A percentile compares a stretch with the other conserved stretches of the same genome.
Conservation (phyloP, 2,797 vertebrate genomes). For the Sciurus carolinensis region DNA sequence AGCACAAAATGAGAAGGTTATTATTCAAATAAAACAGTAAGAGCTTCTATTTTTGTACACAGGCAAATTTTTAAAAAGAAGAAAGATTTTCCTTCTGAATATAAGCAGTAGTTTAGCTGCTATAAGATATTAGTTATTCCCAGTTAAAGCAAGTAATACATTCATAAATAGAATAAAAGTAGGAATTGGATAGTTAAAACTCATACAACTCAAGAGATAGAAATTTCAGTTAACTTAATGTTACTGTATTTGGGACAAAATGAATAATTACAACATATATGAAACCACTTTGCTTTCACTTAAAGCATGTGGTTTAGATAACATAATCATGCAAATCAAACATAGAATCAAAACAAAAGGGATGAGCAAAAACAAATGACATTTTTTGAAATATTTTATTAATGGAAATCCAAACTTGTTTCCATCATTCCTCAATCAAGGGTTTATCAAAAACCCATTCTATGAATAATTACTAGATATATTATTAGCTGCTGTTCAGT, state of each 20-base stretch:
- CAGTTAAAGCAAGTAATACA: constrained; percentile 19
- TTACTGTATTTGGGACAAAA: constrained; percentile 57
- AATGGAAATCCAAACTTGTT: constrained; percentile 21
- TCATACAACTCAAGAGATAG: not conserved
- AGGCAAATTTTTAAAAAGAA: not conserved
- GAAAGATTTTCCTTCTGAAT: not conserved
- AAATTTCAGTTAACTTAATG: constrained; percentile 59
- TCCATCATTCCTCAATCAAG: not conserved
- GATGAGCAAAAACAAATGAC: not conserved
- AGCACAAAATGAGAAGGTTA: constrained; percentile 65
- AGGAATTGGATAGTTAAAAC: not conserved
- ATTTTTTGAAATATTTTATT: constrained; percentile 36
- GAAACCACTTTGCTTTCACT: constrained; percentile 9
- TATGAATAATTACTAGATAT: not conserved
- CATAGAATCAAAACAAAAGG: constrained; percentile 41
- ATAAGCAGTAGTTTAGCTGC: not conserved
- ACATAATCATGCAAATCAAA: constrained; percentile 34
- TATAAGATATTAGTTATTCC: constrained; percentile 44
- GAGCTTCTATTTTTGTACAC: constrained; percentile 61
- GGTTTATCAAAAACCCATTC: not conserved
- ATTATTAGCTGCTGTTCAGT: not conserved
- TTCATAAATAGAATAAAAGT: constrained; percentile 42
- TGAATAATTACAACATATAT: constrained; percentile 39
- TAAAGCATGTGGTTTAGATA: constrained; percentile 49
- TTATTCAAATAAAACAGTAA: constrained; percentile 72